Conservation (phyloP, 2,888 invertebrate species). For the Drosophila mercatorum region DNA sequence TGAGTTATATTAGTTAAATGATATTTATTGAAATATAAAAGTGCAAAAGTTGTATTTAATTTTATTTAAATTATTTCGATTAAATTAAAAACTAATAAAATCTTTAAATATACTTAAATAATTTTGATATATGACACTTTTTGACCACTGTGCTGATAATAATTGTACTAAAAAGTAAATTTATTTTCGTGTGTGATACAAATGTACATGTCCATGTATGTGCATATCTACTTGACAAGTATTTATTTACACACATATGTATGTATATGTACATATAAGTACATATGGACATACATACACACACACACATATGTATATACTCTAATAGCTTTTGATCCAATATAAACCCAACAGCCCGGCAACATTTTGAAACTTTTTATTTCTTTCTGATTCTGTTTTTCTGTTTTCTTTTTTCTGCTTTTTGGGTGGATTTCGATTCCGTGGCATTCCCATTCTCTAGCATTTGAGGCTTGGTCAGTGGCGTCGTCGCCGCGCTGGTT, state of each 20-base stretch:
- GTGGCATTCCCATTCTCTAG: conserved; percentile 21
- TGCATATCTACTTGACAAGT: conserved; percentile 10
- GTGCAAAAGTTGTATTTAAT: neutral
- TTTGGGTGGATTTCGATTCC: conserved; percentile 36
- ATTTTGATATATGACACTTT: neutral
- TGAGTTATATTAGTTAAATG: too few species aligned
- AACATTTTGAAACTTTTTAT: conserved; percentile 32
- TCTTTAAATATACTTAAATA: neutral
- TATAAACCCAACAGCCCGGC: conserved; percentile 25
- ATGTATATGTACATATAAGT: neutral
- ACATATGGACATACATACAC: neutral
- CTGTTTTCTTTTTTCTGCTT: conserved; percentile 4
- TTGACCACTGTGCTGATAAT: conserved; percentile 1
- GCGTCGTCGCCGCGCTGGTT: conserved; percentile 27
- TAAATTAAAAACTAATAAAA: neutral
- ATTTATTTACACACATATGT: neutral
- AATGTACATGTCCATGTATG: neutral
- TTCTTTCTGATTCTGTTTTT: conserved; percentile 5
- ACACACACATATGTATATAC: neutral
- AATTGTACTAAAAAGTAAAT: conserved; percentile 3
- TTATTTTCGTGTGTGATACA: neutral
- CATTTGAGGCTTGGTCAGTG: conserved; percentile 37
- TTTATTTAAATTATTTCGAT: too few species aligned
- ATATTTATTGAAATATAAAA: neutral
- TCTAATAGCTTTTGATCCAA: conserved; percentile 17